These are phyloP conservation scores for Psammodynastes pulverulentus DNA, from an alignment of 2,113 vertebrate genomes.

Conservation along the genomic window DNA sequence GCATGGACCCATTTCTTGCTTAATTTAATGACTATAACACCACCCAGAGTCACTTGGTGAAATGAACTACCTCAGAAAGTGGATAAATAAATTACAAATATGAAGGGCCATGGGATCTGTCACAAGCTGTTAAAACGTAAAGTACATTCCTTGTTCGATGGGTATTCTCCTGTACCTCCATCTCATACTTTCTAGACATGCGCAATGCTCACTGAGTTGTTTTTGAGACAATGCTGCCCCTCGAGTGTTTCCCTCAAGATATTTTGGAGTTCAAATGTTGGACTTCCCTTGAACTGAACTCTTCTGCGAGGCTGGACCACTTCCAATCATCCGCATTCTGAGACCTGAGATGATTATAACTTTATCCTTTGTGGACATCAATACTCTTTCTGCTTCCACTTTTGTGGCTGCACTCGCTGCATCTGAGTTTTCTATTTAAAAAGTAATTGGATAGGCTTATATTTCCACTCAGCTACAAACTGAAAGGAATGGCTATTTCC, in stretches of 20 bases:
- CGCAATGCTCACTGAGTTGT: not conserved
- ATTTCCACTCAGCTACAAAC: slow-evolving; percentile 34
- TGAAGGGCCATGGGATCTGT: no score
- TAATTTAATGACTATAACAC: no score
- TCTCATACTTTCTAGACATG: not conserved
- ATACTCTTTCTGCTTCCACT: not conserved
- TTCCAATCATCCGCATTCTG: not conserved
- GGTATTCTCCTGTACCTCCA: not conserved
- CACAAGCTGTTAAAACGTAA: not conserved
- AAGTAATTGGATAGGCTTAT: slow-evolving; percentile 30
- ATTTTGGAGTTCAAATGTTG: not conserved
- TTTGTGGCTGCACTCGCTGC: not conserved
- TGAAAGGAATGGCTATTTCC: slow-evolving; percentile 47
- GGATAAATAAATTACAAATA: no score
- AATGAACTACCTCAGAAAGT: no score
- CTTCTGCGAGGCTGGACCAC: not conserved
- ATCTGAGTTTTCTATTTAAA: slow-evolving; percentile 1
- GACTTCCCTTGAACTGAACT: not conserved
- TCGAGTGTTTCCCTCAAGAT: not conserved
- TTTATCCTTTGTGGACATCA: not conserved
- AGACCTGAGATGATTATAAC: not conserved
- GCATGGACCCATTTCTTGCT: no score
- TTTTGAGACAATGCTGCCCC: not conserved
- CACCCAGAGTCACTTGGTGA: no score
- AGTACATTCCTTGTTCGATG: not conserved